phyloP scores from a whole-genome alignment of 2,797 vertebrate genomes.

The Podargus strigoides region DNA sequence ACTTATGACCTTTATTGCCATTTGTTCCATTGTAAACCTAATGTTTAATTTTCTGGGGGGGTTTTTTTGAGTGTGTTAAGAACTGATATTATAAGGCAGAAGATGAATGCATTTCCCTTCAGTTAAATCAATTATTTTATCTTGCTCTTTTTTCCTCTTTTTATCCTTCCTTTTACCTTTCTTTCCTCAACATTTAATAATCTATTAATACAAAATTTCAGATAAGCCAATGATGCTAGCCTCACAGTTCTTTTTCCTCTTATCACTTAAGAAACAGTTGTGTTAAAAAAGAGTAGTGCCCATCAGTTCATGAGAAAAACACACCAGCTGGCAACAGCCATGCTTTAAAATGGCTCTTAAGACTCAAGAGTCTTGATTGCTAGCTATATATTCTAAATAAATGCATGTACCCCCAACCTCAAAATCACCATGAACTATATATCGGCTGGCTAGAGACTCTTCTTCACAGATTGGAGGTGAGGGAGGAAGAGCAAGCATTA shows the following conservation, averaged over 20 bases:
- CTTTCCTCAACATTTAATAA: background rate
- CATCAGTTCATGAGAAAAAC: background rate
- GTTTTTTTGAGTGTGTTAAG: background rate
- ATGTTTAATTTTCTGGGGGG: background rate
- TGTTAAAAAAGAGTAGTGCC: background rate
- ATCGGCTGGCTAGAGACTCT: background rate
- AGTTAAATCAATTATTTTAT: background rate
- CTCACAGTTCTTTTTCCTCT: background rate
- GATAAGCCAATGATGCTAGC: background rate
- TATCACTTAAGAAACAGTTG: background rate
- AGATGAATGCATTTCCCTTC: background rate
- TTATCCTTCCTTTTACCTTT: background rate
- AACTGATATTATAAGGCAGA: background rate
- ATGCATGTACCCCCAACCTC: background rate
- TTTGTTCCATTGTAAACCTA: background rate
- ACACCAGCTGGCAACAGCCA: background rate
- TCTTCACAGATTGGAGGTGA: background rate
- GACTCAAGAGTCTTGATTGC: background rate
- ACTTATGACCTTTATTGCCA: background rate
- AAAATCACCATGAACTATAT: background rate
- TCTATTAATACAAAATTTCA: background rate
- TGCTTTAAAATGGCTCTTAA: background rate
- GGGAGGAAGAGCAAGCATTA: background rate
- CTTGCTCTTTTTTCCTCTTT: background rate
- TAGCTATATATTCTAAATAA: background rate